Base-by-base conservation (phyloP, 2,888 invertebrate genomes). In the Leptogaster cylindrica region DNA sequence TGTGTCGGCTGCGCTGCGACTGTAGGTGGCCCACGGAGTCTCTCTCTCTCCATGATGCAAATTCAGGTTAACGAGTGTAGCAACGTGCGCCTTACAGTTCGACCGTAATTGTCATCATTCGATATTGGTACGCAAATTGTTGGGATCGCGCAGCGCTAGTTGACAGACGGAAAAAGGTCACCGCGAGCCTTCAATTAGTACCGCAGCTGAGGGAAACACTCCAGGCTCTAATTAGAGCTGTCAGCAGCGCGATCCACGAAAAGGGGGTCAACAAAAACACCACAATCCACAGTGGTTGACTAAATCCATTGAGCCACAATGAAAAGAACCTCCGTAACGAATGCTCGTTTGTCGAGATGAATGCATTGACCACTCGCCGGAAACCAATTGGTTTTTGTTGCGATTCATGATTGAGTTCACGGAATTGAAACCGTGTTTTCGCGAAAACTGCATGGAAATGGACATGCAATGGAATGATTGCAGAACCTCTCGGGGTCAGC, bases 1-100 rank as follows among this genome's bases (percentile, higher is more conserved):
- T 58, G 27, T 10, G 27, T 39, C 41, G 12, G 58, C 18, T 39
- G 39, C 23, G 25, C 58, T n/a, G n/a, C n/a, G n/a, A n/a, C n/a
- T 39, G 58, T 58, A 58, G 58, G 58, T 39, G 58, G 58, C 41
- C n/a, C 14, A 25, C 8, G 58, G 58, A 39, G 58, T 39, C 18
- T 52, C 18, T 31, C 52, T 58, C n/a, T 51, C 25, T 39, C 39
- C 25, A 14, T 39, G 39, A 58, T 58, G 58, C 39, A 58, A 58
- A 58, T 58, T 41, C 58, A 58, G 58, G 58, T 39, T 58, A 58
- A 52, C 52, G 52, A 52, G 33, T 52, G 33, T 16, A 14, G 18
- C 14, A 4, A 8, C 2, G 36, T 39, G 36, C 31, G 25, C n/a
- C 12, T 41, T 58, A 58, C 25, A n/a, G n/a, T n/a, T n/a, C 23